Evolutionary conservation across 2,797 vertebrate species (phyloP).

Genomic region (Acomys russatus): DNA sequence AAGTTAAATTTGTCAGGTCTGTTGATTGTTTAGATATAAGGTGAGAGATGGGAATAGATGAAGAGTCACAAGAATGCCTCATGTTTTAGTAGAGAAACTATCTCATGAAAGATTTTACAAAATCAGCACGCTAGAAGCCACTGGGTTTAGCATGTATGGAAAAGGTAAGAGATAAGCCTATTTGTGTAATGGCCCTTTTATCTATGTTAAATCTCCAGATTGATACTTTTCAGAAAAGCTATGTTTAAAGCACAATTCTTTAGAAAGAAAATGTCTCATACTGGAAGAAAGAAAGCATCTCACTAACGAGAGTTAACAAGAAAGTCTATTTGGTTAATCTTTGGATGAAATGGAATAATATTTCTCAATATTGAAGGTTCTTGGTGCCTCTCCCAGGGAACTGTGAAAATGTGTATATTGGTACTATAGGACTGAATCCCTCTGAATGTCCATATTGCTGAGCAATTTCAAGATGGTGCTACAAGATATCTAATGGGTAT

Average conservation of each 20-base stretch:
- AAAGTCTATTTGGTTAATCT: not conserved
- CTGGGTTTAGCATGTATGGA: not conserved
- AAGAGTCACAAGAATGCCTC: constrained; percentile 34
- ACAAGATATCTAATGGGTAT: not conserved
- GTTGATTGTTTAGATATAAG: constrained; percentile 24
- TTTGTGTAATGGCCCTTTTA: constrained; percentile 19
- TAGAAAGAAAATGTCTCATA: constrained; percentile 41
- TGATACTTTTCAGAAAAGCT: constrained; percentile 31
- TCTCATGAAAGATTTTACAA: constrained; percentile 44
- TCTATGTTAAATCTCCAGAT: not conserved
- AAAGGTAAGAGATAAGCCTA: not conserved
- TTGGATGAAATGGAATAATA: not conserved
- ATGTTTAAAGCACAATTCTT: constrained; percentile 35
- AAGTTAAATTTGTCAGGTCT: constrained; percentile 36
- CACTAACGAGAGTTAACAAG: not conserved
- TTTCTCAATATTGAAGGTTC: constrained; percentile 34
- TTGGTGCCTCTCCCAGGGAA: not conserved
- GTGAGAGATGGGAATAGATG: not conserved
- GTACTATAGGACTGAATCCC: not conserved
- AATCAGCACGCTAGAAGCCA: constrained; percentile 11
- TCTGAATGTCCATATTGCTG: not conserved
- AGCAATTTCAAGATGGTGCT: not conserved
- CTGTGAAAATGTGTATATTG: not conserved
- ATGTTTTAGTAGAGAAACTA: constrained; percentile 18
- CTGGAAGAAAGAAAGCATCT: constrained; percentile 14